Conservation (phyloP, 1,140 invertebrate species). For the Probaryconus sp. region DNA sequence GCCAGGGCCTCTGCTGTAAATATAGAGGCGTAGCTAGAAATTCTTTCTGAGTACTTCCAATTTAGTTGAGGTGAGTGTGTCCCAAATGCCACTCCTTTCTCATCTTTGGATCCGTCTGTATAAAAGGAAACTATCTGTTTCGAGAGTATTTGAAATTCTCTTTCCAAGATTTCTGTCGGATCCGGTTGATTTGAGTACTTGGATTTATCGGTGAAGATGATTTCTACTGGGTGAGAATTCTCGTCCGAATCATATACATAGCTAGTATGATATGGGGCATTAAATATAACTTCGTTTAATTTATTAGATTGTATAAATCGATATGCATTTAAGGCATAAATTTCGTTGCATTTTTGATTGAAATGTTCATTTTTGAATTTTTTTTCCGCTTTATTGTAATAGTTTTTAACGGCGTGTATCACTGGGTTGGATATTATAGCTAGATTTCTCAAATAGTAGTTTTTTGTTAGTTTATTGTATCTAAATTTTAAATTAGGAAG, state of each 20-base stretch:
- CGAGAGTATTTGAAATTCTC: too few relatives aligned
- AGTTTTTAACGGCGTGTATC: not conserved
- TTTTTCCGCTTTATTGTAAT: not conserved
- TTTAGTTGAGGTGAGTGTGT: not conserved
- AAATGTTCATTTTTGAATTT: slow-evolving; percentile 18
- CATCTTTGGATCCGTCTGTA: slow-evolving; percentile 7
- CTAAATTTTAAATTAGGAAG: not conserved
- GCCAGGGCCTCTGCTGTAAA: slow-evolving; percentile 10
- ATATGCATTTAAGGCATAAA: not conserved
- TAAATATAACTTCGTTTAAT: too few relatives aligned
- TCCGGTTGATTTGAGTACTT: not conserved
- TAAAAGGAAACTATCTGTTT: too few relatives aligned
- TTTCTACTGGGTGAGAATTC: too few relatives aligned
- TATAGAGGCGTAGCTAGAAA: not conserved
- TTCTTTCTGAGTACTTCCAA: not conserved
- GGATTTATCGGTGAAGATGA: not conserved
- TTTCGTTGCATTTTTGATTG: too few relatives aligned
- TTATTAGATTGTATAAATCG: too few relatives aligned
- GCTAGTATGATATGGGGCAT: not conserved
- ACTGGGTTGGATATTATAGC: not conserved
- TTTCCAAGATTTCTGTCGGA: too few relatives aligned
- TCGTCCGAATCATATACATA: too few relatives aligned
- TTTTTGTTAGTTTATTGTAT: not conserved
- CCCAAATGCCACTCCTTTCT: not conserved
- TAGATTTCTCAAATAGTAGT: slow-evolving; percentile 2